Conservation (phyloP, 92 coral and sea anemone species). For the Parazoanthus swiftii region DNA sequence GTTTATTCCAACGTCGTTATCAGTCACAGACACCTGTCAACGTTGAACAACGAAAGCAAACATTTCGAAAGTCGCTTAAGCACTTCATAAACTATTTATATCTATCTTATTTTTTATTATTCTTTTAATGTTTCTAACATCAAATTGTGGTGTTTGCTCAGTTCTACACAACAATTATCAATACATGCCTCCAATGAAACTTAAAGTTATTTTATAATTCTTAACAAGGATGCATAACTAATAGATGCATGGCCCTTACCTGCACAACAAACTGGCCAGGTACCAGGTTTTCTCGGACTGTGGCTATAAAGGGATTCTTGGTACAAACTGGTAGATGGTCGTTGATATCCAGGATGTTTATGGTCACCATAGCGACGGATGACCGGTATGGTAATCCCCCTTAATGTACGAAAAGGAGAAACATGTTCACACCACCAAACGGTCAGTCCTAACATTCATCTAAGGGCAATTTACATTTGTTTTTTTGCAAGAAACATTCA, state of each 20-base stretch:
- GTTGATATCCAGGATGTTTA: slow-evolving; percentile 55
- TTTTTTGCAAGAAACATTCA: too few relatives aligned
- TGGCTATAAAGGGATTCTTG: slow-evolving; percentile 48
- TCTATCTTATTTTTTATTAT: too few relatives aligned
- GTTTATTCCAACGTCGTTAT: slow-evolving; percentile 49
- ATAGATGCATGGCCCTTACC: slow-evolving; percentile 34
- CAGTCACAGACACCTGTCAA: slow-evolving; percentile 45
- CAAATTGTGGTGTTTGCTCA: not conserved
- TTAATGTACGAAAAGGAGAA: not conserved
- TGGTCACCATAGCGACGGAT: slow-evolving; percentile 43
- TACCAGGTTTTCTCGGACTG: slow-evolving; percentile 57
- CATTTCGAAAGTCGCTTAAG: not conserved
- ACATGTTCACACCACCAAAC: not conserved
- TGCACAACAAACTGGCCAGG: slow-evolving; percentile 60
- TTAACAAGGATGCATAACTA: too few relatives aligned
- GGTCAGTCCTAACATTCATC: not conserved
- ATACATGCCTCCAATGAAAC: too few relatives aligned
- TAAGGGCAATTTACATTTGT: too few relatives aligned
- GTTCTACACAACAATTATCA: not conserved
- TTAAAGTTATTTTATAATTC: too few relatives aligned
- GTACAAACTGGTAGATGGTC: slow-evolving; percentile 68
- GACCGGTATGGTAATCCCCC: slow-evolving; percentile 24
- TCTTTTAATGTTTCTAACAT: too few relatives aligned
- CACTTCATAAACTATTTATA: not conserved
- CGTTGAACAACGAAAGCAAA: not conserved